These are phyloP conservation scores for Laticauda colubrina DNA, from an alignment of 2,113 vertebrate genomes.

Conservation along the genomic window DNA sequence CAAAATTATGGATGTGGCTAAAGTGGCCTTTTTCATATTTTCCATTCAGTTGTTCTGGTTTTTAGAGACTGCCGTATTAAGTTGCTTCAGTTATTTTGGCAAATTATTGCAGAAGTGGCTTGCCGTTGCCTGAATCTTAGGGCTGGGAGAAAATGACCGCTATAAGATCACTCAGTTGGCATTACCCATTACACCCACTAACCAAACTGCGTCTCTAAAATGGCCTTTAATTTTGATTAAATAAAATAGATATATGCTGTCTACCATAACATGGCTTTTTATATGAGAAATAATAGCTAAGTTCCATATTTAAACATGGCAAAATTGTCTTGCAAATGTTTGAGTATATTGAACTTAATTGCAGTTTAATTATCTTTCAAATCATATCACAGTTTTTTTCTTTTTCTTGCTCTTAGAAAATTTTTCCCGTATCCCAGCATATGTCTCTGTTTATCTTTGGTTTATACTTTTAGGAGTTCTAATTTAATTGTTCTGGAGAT, in stretches of 20 bases:
- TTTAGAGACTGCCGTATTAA: neutral
- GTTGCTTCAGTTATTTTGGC: neutral
- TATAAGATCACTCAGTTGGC: neutral
- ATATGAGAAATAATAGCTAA: neutral
- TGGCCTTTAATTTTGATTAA: neutral
- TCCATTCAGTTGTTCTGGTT: neutral
- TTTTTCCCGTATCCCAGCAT: neutral
- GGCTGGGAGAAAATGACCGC: neutral
- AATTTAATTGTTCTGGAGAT: neutral
- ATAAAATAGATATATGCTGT: neutral
- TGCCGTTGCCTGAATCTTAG: neutral
- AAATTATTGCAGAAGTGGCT: neutral
- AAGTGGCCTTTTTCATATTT: neutral
- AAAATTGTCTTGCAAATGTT: neutral
- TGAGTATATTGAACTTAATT: neutral
- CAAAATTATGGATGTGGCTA: neutral
- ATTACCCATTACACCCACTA: neutral
- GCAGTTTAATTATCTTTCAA: neutral
- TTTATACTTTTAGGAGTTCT: constrained; percentile 3
- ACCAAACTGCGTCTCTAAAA: neutral
- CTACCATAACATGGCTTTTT: neutral
- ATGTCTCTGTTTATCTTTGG: neutral
- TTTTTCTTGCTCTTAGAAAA: constrained; percentile 13
- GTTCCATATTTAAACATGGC: neutral
- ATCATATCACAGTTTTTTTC: neutral